Conservation (phyloP, 2,797 vertebrate species). For the Mycteria americana region DNA sequence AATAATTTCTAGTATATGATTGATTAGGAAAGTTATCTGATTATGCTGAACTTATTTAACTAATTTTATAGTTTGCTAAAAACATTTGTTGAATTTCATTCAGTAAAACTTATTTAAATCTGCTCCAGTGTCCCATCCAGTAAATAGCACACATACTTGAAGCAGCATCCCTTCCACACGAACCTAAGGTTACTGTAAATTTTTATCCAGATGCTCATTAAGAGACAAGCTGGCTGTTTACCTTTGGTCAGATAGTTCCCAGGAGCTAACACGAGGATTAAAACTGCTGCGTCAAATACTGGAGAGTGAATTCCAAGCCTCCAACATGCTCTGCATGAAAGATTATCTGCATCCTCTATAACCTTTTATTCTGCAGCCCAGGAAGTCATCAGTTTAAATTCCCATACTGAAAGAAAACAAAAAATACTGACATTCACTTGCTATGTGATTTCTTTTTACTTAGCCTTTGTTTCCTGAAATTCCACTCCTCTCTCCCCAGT, state of each 20-base stretch:
- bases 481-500: background rate
- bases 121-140: background rate
- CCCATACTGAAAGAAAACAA: background rate
- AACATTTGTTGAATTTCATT: background rate
- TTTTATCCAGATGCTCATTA: background rate
- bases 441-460: background rate
- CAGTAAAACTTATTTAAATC: background rate
- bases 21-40: background rate
- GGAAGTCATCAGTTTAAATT: background rate
- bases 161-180: background rate
- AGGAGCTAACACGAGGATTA: background rate
- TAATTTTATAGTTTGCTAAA: background rate
- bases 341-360: background rate
- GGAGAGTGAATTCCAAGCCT: background rate
- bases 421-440: background rate
- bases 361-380: slow-evolving; percentile 1
- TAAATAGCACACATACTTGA: background rate
- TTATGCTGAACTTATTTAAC: background rate
- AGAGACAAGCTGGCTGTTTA: slow-evolving; percentile 2
- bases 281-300: background rate
- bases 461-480: background rate
- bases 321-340: background rate
- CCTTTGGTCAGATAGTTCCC: background rate
- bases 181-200: background rate
- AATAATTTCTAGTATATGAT: background rate